These are phyloP conservation scores for Cydia strobilella DNA, from an alignment of 1,140 invertebrate genomes.

Conservation along the genomic window DNA sequence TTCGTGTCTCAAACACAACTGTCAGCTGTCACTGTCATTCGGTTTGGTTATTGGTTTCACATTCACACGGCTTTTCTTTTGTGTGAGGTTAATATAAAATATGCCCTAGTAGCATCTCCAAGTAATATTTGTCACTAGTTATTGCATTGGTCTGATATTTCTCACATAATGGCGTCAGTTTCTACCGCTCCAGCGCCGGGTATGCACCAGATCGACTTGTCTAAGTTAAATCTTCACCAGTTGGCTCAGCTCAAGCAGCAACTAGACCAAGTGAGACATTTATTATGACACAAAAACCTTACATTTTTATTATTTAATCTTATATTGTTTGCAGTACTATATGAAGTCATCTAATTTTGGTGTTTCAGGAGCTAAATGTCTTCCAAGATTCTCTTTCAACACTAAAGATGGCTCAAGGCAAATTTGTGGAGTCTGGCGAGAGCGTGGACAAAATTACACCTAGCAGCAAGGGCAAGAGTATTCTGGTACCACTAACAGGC, in stretches of 20 bases:
- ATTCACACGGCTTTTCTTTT: conserved; percentile 31
- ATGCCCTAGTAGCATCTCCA: conserved; percentile 40
- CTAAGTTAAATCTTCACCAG: conserved; percentile 88
- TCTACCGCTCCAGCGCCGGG: conserved; percentile 81
- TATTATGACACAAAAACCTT: conserved; percentile 40
- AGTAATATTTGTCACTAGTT: conserved; percentile 30
- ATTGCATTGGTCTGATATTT: conserved; percentile 32
- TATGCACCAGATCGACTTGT: conserved; percentile 88
- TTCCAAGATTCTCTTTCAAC: conserved; percentile 94
- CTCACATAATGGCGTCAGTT: conserved; percentile 81
- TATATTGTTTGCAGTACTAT: conserved; percentile 33
- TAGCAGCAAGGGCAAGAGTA: conserved; percentile 87
- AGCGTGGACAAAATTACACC: conserved; percentile 90
- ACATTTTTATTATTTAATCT: conserved; percentile 36
- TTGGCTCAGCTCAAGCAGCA: conserved; percentile 91
- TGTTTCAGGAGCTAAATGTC: conserved; percentile 88
- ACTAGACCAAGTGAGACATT: conserved; percentile 87
- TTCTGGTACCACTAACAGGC: conserved; percentile 94
- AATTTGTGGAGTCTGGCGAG: conserved; percentile 93
- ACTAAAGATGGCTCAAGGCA: conserved; percentile 93
- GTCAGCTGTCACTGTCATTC: conserved; percentile 17
- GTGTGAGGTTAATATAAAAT: conserved; percentile 33
- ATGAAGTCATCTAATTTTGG: conserved; percentile 39
- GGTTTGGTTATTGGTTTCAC: conserved; percentile 10
- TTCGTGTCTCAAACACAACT: not conserved